phyloP scores from a whole-genome alignment of 2,113 vertebrate genomes.

The Saccopteryx bilineata region DNA sequence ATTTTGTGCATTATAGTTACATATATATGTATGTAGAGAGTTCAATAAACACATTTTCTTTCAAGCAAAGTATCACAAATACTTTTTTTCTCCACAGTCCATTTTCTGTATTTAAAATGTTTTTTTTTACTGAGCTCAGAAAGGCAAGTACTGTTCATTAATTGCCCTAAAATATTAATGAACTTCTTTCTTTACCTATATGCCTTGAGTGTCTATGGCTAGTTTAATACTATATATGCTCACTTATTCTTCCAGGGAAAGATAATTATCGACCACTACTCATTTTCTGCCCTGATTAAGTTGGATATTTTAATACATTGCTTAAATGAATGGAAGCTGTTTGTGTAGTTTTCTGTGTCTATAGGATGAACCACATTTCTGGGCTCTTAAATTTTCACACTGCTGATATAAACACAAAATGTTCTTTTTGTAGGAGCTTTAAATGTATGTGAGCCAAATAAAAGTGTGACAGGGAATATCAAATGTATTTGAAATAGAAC shows the following conservation, averaged over 20 bases:
- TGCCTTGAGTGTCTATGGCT: neutral
- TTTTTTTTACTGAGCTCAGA: constrained; percentile 35
- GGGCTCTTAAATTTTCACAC: constrained; percentile 28
- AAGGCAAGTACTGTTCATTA: neutral
- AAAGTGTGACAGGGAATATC: constrained; percentile 55
- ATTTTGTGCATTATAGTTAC: neutral
- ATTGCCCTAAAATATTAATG: neutral
- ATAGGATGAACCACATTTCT: neutral
- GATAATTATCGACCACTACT: neutral
- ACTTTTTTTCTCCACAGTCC: neutral
- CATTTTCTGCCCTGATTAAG: constrained; percentile 26
- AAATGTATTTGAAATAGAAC: constrained; percentile 62
- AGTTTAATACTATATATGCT: neutral
- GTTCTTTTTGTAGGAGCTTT: constrained; percentile 41
- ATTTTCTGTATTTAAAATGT: neutral
- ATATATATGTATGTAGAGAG: neutral
- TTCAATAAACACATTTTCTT: constrained; percentile 30
- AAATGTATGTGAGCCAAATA: constrained; percentile 22
- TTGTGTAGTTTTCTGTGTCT: constrained; percentile 44
- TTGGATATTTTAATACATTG: neutral
- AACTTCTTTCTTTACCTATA: neutral
- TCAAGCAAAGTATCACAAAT: neutral
- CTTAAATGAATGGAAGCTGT: constrained; percentile 46
- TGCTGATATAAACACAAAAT: constrained; percentile 50
- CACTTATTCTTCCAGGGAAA: constrained; percentile 44